phyloP scores from a whole-genome alignment of 2,113 vertebrate genomes.

The Taurulus bubalis region DNA sequence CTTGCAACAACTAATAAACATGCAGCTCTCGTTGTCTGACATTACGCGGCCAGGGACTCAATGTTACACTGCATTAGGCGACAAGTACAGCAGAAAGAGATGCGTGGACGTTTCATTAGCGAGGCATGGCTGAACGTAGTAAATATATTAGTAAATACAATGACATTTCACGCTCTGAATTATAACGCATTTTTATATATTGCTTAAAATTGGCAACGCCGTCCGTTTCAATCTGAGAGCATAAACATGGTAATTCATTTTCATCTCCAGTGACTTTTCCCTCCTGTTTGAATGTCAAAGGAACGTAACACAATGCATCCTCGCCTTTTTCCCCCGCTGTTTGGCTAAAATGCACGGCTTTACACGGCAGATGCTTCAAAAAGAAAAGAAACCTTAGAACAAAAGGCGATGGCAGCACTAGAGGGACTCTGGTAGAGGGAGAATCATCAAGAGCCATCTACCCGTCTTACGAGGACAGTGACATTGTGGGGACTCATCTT shows the following conservation, averaged over 20 bases:
- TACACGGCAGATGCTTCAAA: neutral
- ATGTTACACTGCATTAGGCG: constrained; percentile 38
- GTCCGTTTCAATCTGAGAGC: neutral
- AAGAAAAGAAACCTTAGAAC: neutral
- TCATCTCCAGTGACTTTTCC: constrained; percentile 1
- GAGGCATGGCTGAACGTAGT: neutral
- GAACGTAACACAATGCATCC: neutral
- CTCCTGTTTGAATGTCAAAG: constrained; percentile 8
- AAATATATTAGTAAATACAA: neutral
- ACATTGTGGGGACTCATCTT: neutral
- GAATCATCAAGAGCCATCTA: neutral
- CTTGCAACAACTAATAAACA: constrained; percentile 26
- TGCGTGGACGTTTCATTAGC: constrained; percentile 22
- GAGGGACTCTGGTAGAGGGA: neutral
- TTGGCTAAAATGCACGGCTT: constrained; percentile 13
- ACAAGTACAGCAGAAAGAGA: constrained; percentile 11
- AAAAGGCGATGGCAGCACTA: neutral
- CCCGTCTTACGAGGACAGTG: neutral
- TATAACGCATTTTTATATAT: neutral
- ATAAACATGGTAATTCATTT: neutral
- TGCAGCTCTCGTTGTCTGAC: constrained; percentile 20
- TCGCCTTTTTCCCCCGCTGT: neutral
- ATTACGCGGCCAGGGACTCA: constrained; percentile 2
- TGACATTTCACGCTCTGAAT: neutral
- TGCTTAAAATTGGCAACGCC: neutral